A percentile compares a stretch with the other conserved stretches of the same genome.
phyloP scores from a whole-genome alignment of 2,888 invertebrate species.

The Branchipolynoe longqiensis region DNA sequence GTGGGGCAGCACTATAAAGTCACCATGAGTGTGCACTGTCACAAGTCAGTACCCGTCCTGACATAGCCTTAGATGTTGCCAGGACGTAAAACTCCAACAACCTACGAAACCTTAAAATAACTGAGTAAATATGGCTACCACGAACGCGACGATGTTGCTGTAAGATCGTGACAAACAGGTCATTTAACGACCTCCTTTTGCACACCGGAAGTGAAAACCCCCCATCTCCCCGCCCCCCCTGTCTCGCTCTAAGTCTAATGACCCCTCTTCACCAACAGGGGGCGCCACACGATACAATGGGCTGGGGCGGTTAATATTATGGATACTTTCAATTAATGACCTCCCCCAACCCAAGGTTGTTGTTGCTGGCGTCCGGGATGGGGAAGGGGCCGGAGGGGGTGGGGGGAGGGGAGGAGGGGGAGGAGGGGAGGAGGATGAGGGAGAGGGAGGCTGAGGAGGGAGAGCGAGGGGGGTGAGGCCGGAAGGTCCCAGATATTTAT shows the following conservation, averaged over 20 bases:
- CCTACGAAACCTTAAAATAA: too few relatives aligned
- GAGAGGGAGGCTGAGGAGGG: neutral
- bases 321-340: conserved; percentile 23
- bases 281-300: conserved; percentile 9
- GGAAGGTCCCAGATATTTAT: neutral
- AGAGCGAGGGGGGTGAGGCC: neutral
- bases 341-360: neutral
- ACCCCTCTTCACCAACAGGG: neutral
- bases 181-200: too few relatives aligned
- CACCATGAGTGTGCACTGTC: too few relatives aligned
- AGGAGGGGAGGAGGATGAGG: neutral
- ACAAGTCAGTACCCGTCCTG: too few relatives aligned
- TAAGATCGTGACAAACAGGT: too few relatives aligned
- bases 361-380: neutral
- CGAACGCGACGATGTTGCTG: too few relatives aligned
- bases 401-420: neutral
- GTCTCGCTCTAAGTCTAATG: neutral
- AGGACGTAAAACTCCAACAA: too few relatives aligned
- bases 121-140: too few relatives aligned
- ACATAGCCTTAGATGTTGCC: too few relatives aligned
- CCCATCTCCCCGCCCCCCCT: neutral
- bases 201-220: neutral
- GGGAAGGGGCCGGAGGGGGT: neutral
- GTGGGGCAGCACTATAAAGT: too few relatives aligned
- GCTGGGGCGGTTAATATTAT: neutral